Evolutionary conservation across 2,797 vertebrate species (phyloP), one percentile per base, ranked within the genome.

Genomic region (Propithecus deckenii): DNA sequence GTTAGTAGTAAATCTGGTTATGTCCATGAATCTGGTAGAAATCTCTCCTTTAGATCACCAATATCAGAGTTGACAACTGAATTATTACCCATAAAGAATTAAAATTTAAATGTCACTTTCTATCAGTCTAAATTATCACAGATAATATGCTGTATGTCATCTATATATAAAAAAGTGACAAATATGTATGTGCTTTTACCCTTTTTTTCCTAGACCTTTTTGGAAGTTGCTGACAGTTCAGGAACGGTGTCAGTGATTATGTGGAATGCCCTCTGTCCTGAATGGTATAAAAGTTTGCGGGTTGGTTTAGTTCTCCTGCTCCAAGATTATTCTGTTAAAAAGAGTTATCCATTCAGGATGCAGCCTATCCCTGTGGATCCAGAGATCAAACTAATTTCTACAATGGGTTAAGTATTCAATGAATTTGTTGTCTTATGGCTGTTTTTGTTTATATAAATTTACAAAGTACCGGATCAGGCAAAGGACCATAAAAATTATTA

Each of bases 211-310:
- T 97, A 99, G 99, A 99, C 99, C 5, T 99, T 99, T 97, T 99
- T 99, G 97, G 99, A 99, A 98, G 99, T 99, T 84, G 99, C 99
- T 78, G 99, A 99, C 98, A 98, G 99, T 98, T 99, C 99, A 48
- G 99, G 99, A 81, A 99, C 98, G 61, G 99, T 99, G 99, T 99
- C 99, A 3, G 98, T 99, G 76, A 99, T 99, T 96, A 98, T 99
- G 91, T 99, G 99, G 99, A 99, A 99, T 15, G 98, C 99, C 1
- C 97, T 99, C 57, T 99, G 99, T 98, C 99, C 98, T 2, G 98
- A 99, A 65, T 99, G 99, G 99, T 99, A 99, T 97, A 99, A 99
- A 97, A 99, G 98, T 38, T 95, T 99, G 85, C 98, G 97, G 1
- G 98, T 99, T 71, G 99, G 99, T 96, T 98, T 98, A 0, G 99